Evolutionary conservation across 2,113 vertebrate genomes (phyloP), one percentile per base, ranked within the genome.

Genomic region (Suricata suricatta): DNA sequence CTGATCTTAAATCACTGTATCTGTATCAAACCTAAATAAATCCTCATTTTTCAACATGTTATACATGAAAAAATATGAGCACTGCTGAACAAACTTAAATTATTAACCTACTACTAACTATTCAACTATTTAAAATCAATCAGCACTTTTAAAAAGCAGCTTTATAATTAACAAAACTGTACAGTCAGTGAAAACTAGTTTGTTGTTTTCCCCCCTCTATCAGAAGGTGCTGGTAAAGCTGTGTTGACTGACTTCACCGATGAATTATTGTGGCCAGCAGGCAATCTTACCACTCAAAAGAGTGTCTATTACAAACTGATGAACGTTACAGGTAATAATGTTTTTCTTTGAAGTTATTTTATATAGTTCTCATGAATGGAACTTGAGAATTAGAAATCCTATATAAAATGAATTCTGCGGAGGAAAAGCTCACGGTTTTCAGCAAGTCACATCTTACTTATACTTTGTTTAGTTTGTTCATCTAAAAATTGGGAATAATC

Each of bases 71-170:
- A 95, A 95, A 88, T 71, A 82, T 72, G 35, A 87, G 68, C 57
- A 54, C 27, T 93, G 31, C 2, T 29, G 93, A 74, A 35, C 23
- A 81, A 94, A 96, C 80, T 92, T 92, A 95, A 97, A 97, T 80
- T 64, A 95, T 92, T 95, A 95, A 95, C 76, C 68, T 77, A 84
- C 7, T 44, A 89, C 64, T 77, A 80, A 88, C 63, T 72, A 87
- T 64, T 93, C 79, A 95, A 90, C 60, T 89, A 80, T 82, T 94
- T 72, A 83, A 96, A 95, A 96, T 41, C 81, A 90, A 93, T 93
- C 84, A 97, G 41, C 29, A 96, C 11, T 79, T 97, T 90, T 71
- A 71, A 88, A 85, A 84, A 19, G 23, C 72, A 5, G 10, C 13
- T 94, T 95, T 93, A 94, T 41, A 84, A 89, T 87, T 84, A 90